Base-by-base conservation (phyloP, 2,888 invertebrate species). In the Papilio protenor region DNA sequence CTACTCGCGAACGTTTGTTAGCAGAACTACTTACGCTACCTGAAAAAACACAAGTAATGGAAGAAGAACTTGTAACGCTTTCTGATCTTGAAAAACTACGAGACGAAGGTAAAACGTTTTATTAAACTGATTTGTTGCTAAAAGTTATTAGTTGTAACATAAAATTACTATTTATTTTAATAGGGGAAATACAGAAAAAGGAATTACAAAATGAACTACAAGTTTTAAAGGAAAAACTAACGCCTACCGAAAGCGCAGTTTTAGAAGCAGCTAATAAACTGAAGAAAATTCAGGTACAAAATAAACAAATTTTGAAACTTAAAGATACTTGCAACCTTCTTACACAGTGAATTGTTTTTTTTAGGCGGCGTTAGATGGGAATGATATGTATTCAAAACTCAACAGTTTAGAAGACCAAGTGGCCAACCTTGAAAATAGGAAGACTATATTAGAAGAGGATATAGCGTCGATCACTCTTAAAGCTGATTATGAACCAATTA, bases 321-420 rank as follows among this genome's bases (percentile, higher is more conserved):
- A 64, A 70, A 47, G 47, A 47, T 23, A 70, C 57, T 40, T n/a
- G 40, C 40, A 55, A 55, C 10, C 6, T 8, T 61, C 27, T 27
- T 27, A 27, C 5, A 5, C 16, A 61, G 14, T 61, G 27, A 16
- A 16, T 61, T 40, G 40, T 40, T 40, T 14, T 27, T 61, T 76
- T 82, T 91, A 97, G 95, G 89, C 93, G 78, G 95, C 95, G 83
- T 91, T 97, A 16, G 95, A 96, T 79, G 96, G 96, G 52, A 97
- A 97, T 86, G 97, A 97, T 88, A 96, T 96, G 87, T 96, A 96
- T 84, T 88, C 94, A 1, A 96, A 97, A 88, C 91, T 97, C n/a
- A 96, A 95, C 81, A 95, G 93, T 71, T 87, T 97, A 81, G 97
- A 97, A 87, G 96, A 96, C 76, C 96, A 97, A 86, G 91, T 97